Conservation (phyloP, 2,113 vertebrate species). For the Trochalopteron elliotii region DNA sequence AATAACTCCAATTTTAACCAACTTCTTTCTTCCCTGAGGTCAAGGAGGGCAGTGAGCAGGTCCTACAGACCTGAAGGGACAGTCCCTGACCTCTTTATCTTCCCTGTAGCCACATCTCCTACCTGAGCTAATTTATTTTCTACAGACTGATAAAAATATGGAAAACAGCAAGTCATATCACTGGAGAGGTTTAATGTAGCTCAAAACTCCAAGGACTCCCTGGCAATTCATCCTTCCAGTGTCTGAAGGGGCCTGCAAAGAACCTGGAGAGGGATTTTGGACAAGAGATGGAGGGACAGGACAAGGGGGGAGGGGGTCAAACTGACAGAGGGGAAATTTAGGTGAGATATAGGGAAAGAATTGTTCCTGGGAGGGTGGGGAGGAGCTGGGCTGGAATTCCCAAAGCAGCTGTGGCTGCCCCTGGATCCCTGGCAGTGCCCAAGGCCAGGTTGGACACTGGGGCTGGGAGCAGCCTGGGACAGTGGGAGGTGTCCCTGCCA, state of each 20-base stretch:
- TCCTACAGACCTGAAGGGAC: not conserved
- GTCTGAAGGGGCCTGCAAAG: not conserved
- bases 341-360: not conserved
- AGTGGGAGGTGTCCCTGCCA: not conserved
- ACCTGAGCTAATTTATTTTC: not conserved
- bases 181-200: not conserved
- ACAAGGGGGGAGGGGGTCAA: not conserved
- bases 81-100: not conserved
- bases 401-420: not conserved
- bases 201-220: not conserved
- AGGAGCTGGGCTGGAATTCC: accelerated
- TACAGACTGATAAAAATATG: not conserved
- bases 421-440: not conserved
- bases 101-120: not conserved
- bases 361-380: not conserved
- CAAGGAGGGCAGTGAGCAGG: not conserved
- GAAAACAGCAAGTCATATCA: not conserved
- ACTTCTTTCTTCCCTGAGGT: not conserved
- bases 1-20: not conserved
- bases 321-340: not conserved
- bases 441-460: not conserved
- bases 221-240: not conserved
- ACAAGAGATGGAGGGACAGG: not conserved
- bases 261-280: not conserved
- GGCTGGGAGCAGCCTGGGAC: not conserved